Percentiles rank a stretch among this genome's conserved stretches.
Conservation (phyloP, 2,888 invertebrate species). For the Aphodius granarius region DNA sequence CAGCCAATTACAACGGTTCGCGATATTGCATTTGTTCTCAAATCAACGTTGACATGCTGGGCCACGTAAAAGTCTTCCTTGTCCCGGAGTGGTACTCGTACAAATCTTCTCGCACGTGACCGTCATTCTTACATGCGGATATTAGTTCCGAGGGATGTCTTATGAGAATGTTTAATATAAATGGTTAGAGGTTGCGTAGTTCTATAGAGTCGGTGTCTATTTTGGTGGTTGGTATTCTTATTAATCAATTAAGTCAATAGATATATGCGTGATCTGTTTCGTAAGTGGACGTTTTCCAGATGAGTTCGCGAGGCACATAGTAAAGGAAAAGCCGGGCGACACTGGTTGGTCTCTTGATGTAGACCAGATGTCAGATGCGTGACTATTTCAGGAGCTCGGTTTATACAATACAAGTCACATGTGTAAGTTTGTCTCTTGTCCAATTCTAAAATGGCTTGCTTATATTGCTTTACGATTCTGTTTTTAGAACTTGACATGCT, state of each 20-base stretch:
- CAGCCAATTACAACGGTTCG: background rate
- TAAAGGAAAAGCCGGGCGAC: conserved; percentile 36
- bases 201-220: too few relatives aligned
- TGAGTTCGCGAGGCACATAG: conserved; percentile 25
- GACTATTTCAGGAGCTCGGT: conserved; percentile 43
- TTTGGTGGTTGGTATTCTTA: background rate
- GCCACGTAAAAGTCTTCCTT: background rate
- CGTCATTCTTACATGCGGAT: background rate
- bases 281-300: conserved; percentile 37
- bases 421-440: conserved; percentile 39
- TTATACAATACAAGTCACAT: conserved; percentile 43
- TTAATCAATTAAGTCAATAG: conserved; percentile 37
- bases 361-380: conserved; percentile 42
- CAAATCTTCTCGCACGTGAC: background rate
- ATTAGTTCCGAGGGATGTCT: background rate
- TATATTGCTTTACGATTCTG: conserved; percentile 30
- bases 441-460: conserved; percentile 33
- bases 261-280: conserved; percentile 21
- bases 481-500: conserved; percentile 31
- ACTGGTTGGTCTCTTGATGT: conserved; percentile 32
- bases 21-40: background rate
- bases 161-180: too few relatives aligned
- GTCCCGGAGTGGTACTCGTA: background rate
- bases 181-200: too few relatives aligned
- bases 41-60: background rate